phyloP scores from a whole-genome alignment of 2,113 vertebrate species.

The Charadrius vociferus region DNA sequence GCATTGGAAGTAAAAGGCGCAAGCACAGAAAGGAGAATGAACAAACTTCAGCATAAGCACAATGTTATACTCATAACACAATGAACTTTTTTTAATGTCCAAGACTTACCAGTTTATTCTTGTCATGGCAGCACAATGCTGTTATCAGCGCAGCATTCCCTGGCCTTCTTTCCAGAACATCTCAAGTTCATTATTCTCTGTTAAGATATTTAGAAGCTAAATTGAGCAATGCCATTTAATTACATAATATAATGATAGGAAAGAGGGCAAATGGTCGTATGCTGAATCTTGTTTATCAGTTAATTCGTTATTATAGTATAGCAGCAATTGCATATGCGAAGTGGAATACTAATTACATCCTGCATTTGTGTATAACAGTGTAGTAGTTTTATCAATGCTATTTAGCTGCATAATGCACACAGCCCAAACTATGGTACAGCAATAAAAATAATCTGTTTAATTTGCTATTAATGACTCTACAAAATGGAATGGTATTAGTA shows the following conservation, averaged over 20 bases:
- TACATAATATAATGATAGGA: constrained; percentile 57
- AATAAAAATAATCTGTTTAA: constrained; percentile 63
- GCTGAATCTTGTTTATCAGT: constrained; percentile 75
- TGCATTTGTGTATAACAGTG: constrained; percentile 52
- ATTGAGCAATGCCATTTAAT: constrained; percentile 70
- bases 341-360: constrained; percentile 71
- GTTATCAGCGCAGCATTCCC: constrained; percentile 36
- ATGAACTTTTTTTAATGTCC: constrained; percentile 19
- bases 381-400: constrained; percentile 54
- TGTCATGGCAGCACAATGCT: constrained; percentile 41
- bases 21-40: neutral
- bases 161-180: constrained; percentile 57
- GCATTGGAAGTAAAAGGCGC: constrained; percentile 34
- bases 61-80: constrained; percentile 50
- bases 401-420: constrained; percentile 54
- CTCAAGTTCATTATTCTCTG: constrained; percentile 56
- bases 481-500: constrained; percentile 34
- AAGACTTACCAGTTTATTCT: constrained; percentile 40
- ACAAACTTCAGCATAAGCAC: constrained; percentile 4
- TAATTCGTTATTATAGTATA: constrained; percentile 69
- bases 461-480: constrained; percentile 52
- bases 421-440: constrained; percentile 40
- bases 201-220: constrained; percentile 73
- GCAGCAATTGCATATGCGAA: constrained; percentile 62
- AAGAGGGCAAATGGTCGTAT: constrained; percentile 60